These are phyloP conservation scores for Poeciliopsis turrubarensis DNA, from an alignment of 2,113 vertebrate species.

Conservation along the genomic window DNA sequence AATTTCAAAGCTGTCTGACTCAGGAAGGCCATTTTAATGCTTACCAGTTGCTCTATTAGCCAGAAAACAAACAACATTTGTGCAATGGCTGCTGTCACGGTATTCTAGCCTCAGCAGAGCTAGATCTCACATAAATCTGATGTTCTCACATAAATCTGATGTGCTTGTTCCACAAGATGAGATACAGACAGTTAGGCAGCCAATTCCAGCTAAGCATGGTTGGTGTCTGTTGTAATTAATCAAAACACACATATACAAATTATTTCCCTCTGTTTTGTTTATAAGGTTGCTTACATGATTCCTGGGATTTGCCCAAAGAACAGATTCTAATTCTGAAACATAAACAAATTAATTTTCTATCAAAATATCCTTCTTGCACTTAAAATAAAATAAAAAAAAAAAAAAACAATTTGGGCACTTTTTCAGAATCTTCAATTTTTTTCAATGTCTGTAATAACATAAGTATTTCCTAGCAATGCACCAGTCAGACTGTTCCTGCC, in stretches of 20 bases:
- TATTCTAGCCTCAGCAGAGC: not conserved
- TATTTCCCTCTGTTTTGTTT: not conserved
- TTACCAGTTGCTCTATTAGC: conserved; percentile 7
- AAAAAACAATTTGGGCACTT: too few species aligned
- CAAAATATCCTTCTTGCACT: not conserved
- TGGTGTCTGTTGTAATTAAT: not conserved
- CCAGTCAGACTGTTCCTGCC: too few species aligned
- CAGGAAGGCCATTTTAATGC: not conserved
- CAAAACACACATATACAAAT: not conserved
- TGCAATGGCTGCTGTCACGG: not conserved
- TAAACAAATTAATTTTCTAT: not conserved
- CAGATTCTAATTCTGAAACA: not conserved
- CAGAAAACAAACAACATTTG: conserved; percentile 1
- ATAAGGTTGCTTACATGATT: not conserved
- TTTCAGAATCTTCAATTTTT: too few species aligned
- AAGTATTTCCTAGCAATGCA: too few species aligned
- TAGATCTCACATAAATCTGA: not conserved
- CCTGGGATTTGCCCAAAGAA: not conserved
- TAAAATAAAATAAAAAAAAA: too few species aligned
- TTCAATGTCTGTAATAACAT: too few species aligned
- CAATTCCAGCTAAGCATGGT: not conserved
- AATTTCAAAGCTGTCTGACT: not conserved
- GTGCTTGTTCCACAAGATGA: not conserved
- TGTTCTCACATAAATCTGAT: not conserved
- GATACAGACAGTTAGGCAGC: not conserved